phyloP scores from a whole-genome alignment of 1,140 invertebrate genomes.

The Cepaea nemoralis region DNA sequence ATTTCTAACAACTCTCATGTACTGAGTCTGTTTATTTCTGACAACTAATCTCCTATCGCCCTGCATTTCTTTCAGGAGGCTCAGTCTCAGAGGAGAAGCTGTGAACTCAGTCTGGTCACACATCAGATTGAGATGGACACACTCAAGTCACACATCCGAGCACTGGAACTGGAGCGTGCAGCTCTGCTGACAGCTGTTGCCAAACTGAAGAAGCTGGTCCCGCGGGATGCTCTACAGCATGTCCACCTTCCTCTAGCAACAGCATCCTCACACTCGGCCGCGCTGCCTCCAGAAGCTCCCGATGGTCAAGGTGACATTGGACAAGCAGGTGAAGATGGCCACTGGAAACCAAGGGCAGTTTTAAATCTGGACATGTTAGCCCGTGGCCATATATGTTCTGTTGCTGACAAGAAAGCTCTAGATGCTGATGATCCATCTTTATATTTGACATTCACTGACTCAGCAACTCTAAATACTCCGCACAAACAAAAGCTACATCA shows the following conservation, averaged over 20 bases:
- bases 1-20: too few species aligned
- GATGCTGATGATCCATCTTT: not conserved
- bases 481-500: not conserved
- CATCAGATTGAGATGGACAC: constrained; percentile 62
- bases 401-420: not conserved
- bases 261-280: constrained; percentile 9
- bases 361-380: not conserved
- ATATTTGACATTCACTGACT: not conserved
- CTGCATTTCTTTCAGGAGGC: constrained; percentile 45
- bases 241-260: constrained; percentile 45
- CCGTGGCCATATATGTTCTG: not conserved
- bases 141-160: constrained; percentile 65
- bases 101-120: constrained; percentile 60
- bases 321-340: not conserved
- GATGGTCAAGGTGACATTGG: not conserved
- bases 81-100: constrained; percentile 60
- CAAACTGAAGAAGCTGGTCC: constrained; percentile 57
- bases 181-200: constrained; percentile 64
- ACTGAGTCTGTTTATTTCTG: too few species aligned
- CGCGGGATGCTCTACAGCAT: constrained; percentile 51
- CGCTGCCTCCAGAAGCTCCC: not conserved
- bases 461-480: not conserved
- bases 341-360: not conserved
- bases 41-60: too few species aligned
- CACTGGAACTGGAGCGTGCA: constrained; percentile 65